Percentiles rank a stretch among this genome's conserved stretches.
Conservation (phyloP, 2,113 vertebrate genomes). For the Dicrurus megarhynchus region DNA sequence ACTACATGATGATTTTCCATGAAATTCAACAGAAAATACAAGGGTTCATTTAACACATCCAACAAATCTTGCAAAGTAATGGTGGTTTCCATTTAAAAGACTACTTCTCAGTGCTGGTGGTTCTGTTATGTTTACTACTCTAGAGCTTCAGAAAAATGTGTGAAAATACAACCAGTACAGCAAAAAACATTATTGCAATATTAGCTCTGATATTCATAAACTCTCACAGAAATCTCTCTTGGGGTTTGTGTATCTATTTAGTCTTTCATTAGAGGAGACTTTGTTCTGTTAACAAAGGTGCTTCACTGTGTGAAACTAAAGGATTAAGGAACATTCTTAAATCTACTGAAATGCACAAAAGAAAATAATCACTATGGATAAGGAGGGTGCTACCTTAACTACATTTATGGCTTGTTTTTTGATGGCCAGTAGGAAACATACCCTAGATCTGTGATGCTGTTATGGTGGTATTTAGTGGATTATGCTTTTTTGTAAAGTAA, state of each 20-base stretch:
- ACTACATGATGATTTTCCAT: not conserved
- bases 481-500: not conserved
- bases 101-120: not conserved
- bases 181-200: not conserved
- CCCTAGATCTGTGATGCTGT: not conserved
- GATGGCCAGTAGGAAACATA: not conserved
- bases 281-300: not conserved
- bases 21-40: not conserved
- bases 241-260: slow-evolving; percentile 20
- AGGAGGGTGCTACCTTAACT: not conserved
- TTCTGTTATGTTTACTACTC: not conserved
- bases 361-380: not conserved
- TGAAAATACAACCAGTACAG: not conserved
- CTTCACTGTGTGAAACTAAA: not conserved
- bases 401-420: not conserved
- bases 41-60: not conserved
- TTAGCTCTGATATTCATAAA: slow-evolving; percentile 14
- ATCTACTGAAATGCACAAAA: not conserved
- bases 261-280: not conserved
- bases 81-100: not conserved
- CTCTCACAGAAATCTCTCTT: not conserved
- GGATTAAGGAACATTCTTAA: not conserved
- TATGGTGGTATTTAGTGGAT: not conserved
- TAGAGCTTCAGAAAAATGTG: not conserved
- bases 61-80: not conserved